phyloP scores from a whole-genome alignment of 2,888 invertebrate species.

The Ectemnius cavifrons region DNA sequence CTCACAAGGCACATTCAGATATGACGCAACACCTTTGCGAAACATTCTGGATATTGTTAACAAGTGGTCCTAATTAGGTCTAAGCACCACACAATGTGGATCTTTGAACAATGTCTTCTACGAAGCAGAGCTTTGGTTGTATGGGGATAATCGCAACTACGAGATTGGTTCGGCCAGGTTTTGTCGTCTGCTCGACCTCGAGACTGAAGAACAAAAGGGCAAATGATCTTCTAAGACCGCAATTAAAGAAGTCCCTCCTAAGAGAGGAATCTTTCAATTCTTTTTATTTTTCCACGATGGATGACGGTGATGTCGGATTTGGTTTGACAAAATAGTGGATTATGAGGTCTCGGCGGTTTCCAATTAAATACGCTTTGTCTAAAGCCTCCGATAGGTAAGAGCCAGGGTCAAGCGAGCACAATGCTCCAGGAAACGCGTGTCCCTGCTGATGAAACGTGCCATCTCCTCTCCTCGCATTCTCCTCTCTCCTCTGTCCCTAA shows the following conservation, averaged over 20 bases:
- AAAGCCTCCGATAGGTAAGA: slow-evolving; percentile 33
- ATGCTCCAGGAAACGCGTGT: slow-evolving; percentile 47
- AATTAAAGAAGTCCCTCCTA: slow-evolving; percentile 42
- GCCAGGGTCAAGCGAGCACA: slow-evolving; percentile 41
- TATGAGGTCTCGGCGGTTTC: no score
- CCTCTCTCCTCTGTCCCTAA: slow-evolving; percentile 37
- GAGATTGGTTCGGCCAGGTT: slow-evolving; percentile 7
- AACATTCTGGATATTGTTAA: background rate
- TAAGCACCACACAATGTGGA: no score
- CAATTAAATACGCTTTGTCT: slow-evolving; percentile 22
- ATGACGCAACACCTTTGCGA: slow-evolving; percentile 8
- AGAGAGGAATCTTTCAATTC: no score
- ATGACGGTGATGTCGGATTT: no score
- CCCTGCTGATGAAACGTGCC: slow-evolving; percentile 30
- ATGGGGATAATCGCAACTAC: no score
- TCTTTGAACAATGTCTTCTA: no score
- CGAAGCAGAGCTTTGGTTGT: no score
- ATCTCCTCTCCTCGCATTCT: slow-evolving; percentile 12
- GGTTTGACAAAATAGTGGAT: no score
- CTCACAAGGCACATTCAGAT: slow-evolving; percentile 24
- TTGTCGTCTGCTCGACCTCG: slow-evolving; percentile 16
- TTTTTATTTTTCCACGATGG: no score
- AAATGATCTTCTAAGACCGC: slow-evolving; percentile 33
- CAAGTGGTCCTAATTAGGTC: no score
- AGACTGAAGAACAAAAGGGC: slow-evolving; percentile 29